These are phyloP conservation scores for Calosoma granatense DNA, from an alignment of 1,140 invertebrate genomes.

Conservation along the genomic window DNA sequence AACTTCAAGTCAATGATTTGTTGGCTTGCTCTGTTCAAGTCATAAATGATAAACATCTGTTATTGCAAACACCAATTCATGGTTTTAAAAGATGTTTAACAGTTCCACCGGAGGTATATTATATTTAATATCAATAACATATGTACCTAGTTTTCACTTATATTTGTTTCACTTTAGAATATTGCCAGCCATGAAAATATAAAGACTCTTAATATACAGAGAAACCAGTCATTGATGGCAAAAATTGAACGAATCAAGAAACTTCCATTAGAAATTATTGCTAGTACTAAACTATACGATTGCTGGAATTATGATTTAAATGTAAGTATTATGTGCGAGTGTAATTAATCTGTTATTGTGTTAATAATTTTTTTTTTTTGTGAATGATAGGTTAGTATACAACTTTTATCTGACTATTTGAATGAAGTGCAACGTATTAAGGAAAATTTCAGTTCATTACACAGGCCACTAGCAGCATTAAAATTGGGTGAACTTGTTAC, in stretches of 20 bases:
- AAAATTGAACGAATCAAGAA: constrained; percentile 17
- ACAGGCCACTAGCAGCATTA: constrained; percentile 23
- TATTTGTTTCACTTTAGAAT: constrained; percentile 3
- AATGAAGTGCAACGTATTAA: constrained; percentile 28
- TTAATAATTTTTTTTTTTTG: constrained; percentile 21
- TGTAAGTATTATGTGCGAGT: constrained; percentile 10
- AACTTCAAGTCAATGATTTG: constrained; percentile 24
- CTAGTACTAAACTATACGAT: constrained; percentile 23
- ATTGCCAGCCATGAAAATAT: constrained; percentile 9
- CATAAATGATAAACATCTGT: constrained; percentile 19
- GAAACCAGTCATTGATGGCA: constrained; percentile 29
- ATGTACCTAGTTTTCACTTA: background rate
- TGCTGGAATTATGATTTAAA: constrained; percentile 20
- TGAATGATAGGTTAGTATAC: constrained; percentile 18
- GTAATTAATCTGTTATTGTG: background rate
- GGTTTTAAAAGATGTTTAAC: constrained; percentile 20
- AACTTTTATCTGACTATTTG: constrained; percentile 28
- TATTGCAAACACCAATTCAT: constrained; percentile 26
- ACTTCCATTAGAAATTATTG: constrained; percentile 14
- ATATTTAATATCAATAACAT: background rate
- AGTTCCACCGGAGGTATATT: constrained; percentile 15
- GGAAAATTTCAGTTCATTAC: constrained; percentile 22
- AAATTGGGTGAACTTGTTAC: constrained; percentile 28
- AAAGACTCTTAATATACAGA: constrained; percentile 19
- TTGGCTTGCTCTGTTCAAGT: constrained; percentile 30